phyloP scores from a whole-genome alignment of 2,797 vertebrate genomes.

The Hypotaenidia philippensis region DNA sequence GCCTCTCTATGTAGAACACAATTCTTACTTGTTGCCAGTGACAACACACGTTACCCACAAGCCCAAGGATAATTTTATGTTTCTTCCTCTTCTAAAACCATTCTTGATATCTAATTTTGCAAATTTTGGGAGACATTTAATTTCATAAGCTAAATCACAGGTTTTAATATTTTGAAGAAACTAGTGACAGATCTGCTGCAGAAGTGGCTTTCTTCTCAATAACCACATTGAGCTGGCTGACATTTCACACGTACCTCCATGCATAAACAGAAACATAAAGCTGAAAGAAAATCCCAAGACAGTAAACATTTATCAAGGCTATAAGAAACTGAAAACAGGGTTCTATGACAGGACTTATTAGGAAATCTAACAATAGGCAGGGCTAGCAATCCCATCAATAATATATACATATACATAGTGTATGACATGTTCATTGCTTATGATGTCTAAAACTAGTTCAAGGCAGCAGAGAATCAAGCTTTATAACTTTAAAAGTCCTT shows the following conservation, averaged over 20 bases:
- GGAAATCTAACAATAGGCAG: neutral
- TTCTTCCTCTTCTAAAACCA: neutral
- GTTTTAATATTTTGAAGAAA: neutral
- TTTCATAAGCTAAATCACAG: neutral
- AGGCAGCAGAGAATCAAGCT: neutral
- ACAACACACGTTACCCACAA: neutral
- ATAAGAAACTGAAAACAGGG: neutral
- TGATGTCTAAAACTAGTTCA: neutral
- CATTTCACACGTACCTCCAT: neutral
- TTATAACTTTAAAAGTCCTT: neutral
- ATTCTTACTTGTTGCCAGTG: neutral
- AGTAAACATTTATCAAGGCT: neutral
- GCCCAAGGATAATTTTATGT: rapidly evolving
- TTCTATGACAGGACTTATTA: neutral
- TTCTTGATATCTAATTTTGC: neutral
- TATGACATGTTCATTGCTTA: neutral
- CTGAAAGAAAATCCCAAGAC: slow-evolving; percentile 19
- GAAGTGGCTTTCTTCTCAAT: neutral
- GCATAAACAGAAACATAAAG: neutral
- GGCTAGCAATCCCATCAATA: neutral
- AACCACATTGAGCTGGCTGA: neutral
- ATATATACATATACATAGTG: neutral
- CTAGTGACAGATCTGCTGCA: neutral
- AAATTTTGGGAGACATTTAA: neutral
- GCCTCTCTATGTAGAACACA: neutral